phyloP scores from a whole-genome alignment of 2,797 vertebrate genomes.

The Phoebastria nigripes region DNA sequence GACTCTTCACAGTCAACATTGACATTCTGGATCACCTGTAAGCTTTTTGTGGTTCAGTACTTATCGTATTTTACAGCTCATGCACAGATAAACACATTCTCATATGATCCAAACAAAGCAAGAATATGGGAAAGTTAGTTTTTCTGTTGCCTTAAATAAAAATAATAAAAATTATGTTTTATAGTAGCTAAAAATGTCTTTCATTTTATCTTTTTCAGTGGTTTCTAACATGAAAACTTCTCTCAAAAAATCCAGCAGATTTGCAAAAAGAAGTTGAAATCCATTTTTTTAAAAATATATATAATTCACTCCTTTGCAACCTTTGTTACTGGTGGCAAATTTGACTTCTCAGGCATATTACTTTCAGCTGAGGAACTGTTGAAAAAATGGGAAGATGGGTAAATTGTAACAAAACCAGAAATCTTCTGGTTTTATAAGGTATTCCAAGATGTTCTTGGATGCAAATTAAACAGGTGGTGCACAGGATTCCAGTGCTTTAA shows the following conservation, averaged over 20 bases:
- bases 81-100: background rate
- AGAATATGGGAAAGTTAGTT: background rate
- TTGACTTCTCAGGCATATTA: background rate
- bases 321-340: background rate
- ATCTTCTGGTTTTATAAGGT: background rate
- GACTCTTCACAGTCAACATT: background rate
- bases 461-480: background rate
- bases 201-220: background rate
- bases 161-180: background rate
- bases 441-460: background rate
- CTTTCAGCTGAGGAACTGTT: background rate
- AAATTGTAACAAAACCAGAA: background rate
- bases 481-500: background rate
- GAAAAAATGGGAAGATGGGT: background rate
- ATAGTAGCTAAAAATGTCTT: background rate
- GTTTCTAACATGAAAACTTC: background rate
- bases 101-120: background rate
- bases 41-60: background rate
- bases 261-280: background rate
- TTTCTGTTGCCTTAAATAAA: background rate
- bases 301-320: background rate
- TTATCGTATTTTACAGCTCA: background rate
- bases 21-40: background rate
- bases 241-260: background rate
- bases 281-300: background rate